Percentiles rank a stretch among this genome's conserved stretches.
phyloP scores from a whole-genome alignment of 2,888 invertebrate species.

The Cenopis cana region DNA sequence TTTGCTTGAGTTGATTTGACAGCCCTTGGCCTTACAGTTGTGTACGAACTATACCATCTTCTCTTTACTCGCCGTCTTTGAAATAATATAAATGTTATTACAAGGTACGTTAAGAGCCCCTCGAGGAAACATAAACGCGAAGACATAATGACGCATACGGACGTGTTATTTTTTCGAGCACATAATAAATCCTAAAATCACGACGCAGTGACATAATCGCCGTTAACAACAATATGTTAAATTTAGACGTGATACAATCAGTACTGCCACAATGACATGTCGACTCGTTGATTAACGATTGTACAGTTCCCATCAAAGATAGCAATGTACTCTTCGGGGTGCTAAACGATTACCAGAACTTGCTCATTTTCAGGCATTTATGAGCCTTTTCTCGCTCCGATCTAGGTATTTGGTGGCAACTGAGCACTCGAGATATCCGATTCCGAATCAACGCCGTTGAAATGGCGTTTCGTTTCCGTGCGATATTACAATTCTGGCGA shows the following conservation, averaged over 20 bases:
- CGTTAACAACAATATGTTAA: slow-evolving; percentile 5
- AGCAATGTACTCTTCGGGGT: not conserved
- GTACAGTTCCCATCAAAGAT: not conserved
- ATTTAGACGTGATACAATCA: slow-evolving; percentile 11
- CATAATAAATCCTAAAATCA: slow-evolving; percentile 18
- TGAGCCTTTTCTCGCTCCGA: not conserved
- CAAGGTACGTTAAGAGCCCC: too few relatives aligned
- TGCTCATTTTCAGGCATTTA: not conserved
- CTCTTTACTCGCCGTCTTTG: too few relatives aligned
- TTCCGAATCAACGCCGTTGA: not conserved
- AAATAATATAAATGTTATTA: too few relatives aligned
- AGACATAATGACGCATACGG: slow-evolving; percentile 5
- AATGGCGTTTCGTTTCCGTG: too few relatives aligned
- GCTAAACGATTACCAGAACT: too few relatives aligned
- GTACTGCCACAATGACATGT: not conserved
- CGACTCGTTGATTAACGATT: not conserved
- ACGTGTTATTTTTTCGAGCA: slow-evolving; percentile 4
- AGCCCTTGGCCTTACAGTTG: too few relatives aligned
- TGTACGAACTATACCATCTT: too few relatives aligned
- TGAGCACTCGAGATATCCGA: too few relatives aligned
- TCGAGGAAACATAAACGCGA: not conserved
- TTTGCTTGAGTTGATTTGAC: too few relatives aligned
- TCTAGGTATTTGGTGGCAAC: not conserved
- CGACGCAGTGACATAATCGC: slow-evolving; percentile 16
- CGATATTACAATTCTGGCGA: not conserved